phyloP scores from a whole-genome alignment of 1,140 invertebrate genomes.

The Sinella curviseta region DNA sequence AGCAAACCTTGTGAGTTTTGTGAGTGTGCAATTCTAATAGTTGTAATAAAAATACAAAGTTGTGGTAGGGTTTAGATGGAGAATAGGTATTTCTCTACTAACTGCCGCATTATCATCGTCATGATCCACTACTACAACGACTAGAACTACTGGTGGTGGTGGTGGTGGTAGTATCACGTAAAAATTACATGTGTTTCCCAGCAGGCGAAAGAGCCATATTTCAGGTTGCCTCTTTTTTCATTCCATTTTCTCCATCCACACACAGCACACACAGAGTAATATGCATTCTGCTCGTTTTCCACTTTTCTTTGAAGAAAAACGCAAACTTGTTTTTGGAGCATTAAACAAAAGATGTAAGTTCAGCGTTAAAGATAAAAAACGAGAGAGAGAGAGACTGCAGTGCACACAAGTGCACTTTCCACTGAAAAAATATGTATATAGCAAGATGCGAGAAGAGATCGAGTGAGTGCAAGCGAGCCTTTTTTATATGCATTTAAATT shows the following conservation, averaged over 20 bases:
- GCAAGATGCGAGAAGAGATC: too few species aligned
- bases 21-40: too few species aligned
- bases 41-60: too few species aligned
- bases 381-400: neutral
- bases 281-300: neutral
- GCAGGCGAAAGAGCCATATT: constrained; percentile 11
- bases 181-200: constrained; percentile 22
- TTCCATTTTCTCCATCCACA: neutral
- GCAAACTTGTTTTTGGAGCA: neutral
- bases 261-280: neutral
- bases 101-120: too few species aligned
- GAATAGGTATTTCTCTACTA: too few species aligned
- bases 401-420: too few species aligned
- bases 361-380: too few species aligned
- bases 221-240: constrained; percentile 2
- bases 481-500: constrained; percentile 16
- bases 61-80: too few species aligned
- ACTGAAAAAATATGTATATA: neutral
- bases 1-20: too few species aligned
- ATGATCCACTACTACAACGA: too few species aligned
- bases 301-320: neutral
- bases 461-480: neutral
- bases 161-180: neutral
- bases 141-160: too few species aligned
- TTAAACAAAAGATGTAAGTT: too few species aligned